These are phyloP conservation scores for Melanostigma gelatinosum DNA, from an alignment of 2,113 vertebrate genomes.

Conservation along the genomic window DNA sequence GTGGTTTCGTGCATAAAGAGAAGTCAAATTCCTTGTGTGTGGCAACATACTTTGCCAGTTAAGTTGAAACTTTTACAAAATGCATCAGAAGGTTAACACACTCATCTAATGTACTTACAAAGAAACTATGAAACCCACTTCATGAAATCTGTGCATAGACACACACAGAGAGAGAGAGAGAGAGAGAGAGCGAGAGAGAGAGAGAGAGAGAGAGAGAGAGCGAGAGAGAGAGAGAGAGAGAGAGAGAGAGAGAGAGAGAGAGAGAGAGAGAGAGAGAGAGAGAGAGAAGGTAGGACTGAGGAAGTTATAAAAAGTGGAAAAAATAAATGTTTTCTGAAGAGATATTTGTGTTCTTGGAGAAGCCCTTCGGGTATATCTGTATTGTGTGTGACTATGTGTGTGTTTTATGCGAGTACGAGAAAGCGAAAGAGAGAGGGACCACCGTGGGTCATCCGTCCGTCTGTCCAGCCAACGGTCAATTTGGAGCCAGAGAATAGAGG, in stretches of 20 bases:
- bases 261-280: background rate
- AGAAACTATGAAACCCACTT: background rate
- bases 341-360: conserved; percentile 45
- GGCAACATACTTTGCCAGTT: background rate
- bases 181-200: too few relatives aligned
- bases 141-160: background rate
- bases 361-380: conserved; percentile 26
- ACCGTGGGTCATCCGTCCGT: conserved; percentile 72
- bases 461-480: conserved; percentile 78
- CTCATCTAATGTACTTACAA: background rate
- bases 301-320: conserved; percentile 15
- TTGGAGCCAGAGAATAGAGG: conserved; percentile 75
- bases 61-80: background rate
- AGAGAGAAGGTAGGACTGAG: background rate
- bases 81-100: background rate
- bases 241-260: background rate
- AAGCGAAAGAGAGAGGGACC: conserved; percentile 43
- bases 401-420: background rate
- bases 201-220: too few relatives aligned
- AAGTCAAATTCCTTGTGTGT: background rate
- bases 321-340: conserved; percentile 23
- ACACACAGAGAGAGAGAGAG: too few relatives aligned
- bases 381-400: conserved; percentile 45
- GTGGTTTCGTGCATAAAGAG: background rate
- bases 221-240: background rate